phyloP scores from a whole-genome alignment of 2,888 invertebrate species.

The Cephus pulcher region DNA sequence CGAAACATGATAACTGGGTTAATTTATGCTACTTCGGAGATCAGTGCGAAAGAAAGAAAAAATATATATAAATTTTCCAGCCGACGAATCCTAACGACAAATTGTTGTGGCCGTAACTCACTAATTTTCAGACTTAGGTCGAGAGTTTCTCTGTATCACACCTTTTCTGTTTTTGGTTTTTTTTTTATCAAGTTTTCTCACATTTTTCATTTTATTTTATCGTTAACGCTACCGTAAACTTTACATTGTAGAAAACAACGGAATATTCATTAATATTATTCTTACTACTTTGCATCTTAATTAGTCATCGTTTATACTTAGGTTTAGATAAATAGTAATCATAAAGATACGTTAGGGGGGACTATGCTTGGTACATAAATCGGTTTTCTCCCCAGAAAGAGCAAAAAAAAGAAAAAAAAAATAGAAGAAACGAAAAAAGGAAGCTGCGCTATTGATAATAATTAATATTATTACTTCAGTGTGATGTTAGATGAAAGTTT shows the following conservation, averaged over 20 bases:
- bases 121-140: neutral
- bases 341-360: neutral
- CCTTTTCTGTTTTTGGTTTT: neutral
- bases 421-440: neutral
- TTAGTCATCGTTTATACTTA: neutral
- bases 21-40: neutral
- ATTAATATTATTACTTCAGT: neutral
- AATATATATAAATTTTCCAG: neutral
- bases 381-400: neutral
- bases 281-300: neutral
- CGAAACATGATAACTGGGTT: neutral
- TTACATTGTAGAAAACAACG: conserved; percentile 58
- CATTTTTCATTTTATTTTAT: conserved; percentile 10
- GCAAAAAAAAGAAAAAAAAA: neutral
- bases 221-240: conserved; percentile 60
- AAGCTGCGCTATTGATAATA: neutral
- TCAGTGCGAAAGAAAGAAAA: neutral
- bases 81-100: neutral
- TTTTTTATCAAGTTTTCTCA: conserved; percentile 11
- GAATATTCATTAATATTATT: conserved; percentile 28
- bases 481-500: neutral
- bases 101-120: neutral
- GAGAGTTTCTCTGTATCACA: neutral
- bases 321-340: conserved; percentile 44
- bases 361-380: neutral